phyloP scores from a whole-genome alignment of 1,140 invertebrate genomes.

The Habropoda laboriosa region DNA sequence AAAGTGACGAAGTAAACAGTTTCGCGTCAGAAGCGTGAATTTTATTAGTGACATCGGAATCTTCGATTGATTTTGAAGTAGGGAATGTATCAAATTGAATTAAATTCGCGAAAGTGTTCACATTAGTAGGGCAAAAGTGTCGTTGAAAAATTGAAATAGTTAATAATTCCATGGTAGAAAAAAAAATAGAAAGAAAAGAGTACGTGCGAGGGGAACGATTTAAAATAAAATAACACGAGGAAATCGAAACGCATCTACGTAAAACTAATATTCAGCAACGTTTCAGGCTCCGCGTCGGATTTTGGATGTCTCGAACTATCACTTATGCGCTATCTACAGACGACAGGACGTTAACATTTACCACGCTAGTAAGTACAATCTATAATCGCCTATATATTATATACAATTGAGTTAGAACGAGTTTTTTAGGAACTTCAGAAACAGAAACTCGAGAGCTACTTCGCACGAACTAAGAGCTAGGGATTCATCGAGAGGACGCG shows the following conservation, averaged over 20 bases:
- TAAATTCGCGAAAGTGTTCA: no score
- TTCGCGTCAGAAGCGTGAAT: background rate
- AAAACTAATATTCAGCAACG: slow-evolving; percentile 8
- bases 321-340: slow-evolving; percentile 33
- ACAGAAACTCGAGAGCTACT: slow-evolving; percentile 60
- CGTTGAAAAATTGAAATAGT: no score
- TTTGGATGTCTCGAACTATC: slow-evolving; percentile 41
- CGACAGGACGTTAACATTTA: slow-evolving; percentile 36
- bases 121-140: no score
- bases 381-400: slow-evolving; percentile 59
- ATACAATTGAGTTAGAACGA: slow-evolving; percentile 61
- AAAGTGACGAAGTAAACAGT: background rate
- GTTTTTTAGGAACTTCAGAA: slow-evolving; percentile 66
- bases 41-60: background rate
- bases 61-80: no score
- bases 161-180: no score
- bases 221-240: slow-evolving; percentile 2
- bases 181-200: no score
- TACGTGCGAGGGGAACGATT: slow-evolving; percentile 9
- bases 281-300: slow-evolving; percentile 45
- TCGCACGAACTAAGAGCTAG: slow-evolving; percentile 56
- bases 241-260: background rate
- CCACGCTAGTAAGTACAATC: slow-evolving; percentile 48
- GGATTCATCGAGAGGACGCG: background rate
- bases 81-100: no score